Evolutionary conservation across 2,797 vertebrate species (phyloP).

Genomic region (Loriculus beryllinus): DNA sequence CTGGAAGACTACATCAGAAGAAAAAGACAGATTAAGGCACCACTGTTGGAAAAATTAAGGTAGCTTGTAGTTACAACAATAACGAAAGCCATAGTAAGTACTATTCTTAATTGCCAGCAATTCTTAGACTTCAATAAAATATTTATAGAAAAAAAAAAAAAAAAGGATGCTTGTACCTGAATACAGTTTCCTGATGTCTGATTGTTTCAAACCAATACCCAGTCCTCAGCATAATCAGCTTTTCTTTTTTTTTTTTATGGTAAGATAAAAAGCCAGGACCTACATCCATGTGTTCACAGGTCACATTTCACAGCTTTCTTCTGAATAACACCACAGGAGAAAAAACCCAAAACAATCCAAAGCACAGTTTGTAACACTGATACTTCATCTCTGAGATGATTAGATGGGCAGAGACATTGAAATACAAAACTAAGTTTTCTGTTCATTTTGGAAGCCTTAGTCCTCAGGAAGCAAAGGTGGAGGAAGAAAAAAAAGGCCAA

Average conservation of each 20-base stretch:
- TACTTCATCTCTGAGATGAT: constrained; percentile 59
- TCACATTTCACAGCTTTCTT: constrained; percentile 57
- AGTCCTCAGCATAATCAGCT: constrained; percentile 59
- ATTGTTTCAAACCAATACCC: constrained; percentile 65
- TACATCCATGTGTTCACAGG: constrained; percentile 42
- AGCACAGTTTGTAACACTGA: constrained; percentile 72
- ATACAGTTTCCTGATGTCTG: constrained; percentile 72
- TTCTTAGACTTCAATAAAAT: constrained; percentile 75
- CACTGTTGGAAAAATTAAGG: constrained; percentile 80
- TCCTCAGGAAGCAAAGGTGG: constrained; percentile 48
- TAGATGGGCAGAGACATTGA: constrained; percentile 47
- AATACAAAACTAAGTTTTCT: constrained; percentile 61
- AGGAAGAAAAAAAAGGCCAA: constrained; percentile 30
- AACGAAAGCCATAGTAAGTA: constrained; percentile 74
- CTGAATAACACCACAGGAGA: constrained; percentile 60
- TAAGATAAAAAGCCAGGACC: constrained; percentile 61
- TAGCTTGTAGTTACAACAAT: constrained; percentile 78
- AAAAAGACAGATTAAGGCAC: constrained; percentile 86
- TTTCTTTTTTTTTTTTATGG: constrained; percentile 38
- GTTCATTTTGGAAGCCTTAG: constrained; percentile 67
- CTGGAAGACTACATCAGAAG: constrained; percentile 81
- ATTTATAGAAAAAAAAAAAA: constrained; percentile 38
- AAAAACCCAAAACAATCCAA: constrained; percentile 63
- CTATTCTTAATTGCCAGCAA: constrained; percentile 77
- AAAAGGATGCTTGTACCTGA: constrained; percentile 71